Conservation (phyloP, 2,888 invertebrate species). For the Petrolisthes cinctipes region DNA sequence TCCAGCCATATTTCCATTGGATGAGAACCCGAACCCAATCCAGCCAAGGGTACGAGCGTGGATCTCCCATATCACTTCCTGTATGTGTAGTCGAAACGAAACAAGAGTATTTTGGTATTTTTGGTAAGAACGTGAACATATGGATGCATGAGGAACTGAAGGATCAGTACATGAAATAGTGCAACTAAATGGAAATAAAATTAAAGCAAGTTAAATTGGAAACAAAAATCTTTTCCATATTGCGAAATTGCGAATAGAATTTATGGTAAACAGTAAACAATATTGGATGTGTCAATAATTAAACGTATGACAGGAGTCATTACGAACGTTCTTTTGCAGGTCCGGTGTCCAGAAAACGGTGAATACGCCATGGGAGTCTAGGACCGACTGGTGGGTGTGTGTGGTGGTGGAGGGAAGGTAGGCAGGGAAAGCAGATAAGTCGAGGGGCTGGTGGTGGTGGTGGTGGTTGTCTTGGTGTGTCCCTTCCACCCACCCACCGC, state of each 20-base stretch:
- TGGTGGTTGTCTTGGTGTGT: too few relatives aligned
- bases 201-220: too few relatives aligned
- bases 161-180: neutral
- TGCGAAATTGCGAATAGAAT: too few relatives aligned
- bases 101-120: neutral
- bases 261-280: too few relatives aligned
- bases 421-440: constrained; percentile 5
- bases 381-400: constrained; percentile 32
- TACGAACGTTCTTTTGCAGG: constrained; percentile 16
- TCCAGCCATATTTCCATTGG: constrained; percentile 68
- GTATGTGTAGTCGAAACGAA: neutral
- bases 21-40: constrained; percentile 68
- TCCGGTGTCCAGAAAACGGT: constrained; percentile 47
- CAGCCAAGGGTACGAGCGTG: constrained; percentile 66
- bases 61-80: constrained; percentile 52
- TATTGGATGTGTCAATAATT: too few relatives aligned
- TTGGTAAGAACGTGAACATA: neutral
- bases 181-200: too few relatives aligned
- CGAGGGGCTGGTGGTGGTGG: too few relatives aligned
- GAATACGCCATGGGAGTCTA: constrained; percentile 37
- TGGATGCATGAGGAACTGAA: neutral
- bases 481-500: too few relatives aligned
- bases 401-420: neutral
- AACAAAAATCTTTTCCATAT: too few relatives aligned
- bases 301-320: neutral